These are phyloP conservation scores for Drosophila pallidifrons DNA, from an alignment of 1,140 invertebrate species.

Conservation along the genomic window DNA sequence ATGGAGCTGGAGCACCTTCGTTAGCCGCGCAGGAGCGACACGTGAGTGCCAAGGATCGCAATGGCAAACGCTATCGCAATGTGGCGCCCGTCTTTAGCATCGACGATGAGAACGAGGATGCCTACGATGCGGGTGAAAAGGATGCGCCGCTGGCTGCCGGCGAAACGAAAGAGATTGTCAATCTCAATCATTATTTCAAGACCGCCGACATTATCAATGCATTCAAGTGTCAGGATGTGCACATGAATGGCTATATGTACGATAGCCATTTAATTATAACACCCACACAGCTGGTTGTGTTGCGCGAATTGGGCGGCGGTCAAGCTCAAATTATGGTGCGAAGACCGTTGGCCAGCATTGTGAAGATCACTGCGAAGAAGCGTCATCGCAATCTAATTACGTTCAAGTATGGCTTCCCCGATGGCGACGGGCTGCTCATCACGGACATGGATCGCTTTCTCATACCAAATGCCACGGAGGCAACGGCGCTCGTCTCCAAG, in stretches of 20 bases:
- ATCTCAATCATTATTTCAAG: conserved; percentile 91
- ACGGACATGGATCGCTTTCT: conserved; percentile 96
- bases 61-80: conserved; percentile 95
- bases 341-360: conserved; percentile 94
- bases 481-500: conserved; percentile 88
- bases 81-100: conserved; percentile 97
- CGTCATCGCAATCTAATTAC: conserved; percentile 97
- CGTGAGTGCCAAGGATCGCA: conserved; percentile 91
- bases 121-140: conserved; percentile 60
- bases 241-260: conserved; percentile 93
- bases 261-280: conserved; percentile 96
- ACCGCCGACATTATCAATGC: conserved; percentile 93
- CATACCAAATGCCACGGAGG: conserved; percentile 95
- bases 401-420: conserved; percentile 89
- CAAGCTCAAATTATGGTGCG: conserved; percentile 94
- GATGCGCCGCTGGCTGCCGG: conserved; percentile 73
- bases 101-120: conserved; percentile 94
- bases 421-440: conserved; percentile 79
- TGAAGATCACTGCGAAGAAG: conserved; percentile 98
- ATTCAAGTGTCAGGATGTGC: conserved; percentile 96
- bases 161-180: conserved; percentile 89
- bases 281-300: conserved; percentile 93
- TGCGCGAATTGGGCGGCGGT: conserved; percentile 92
- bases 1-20: conserved; percentile 70
- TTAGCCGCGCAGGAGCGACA: conserved; percentile 88